Evolutionary conservation across 2,888 invertebrate genomes (phyloP), one percentile per base, ranked within the genome.

Genomic region (Amiota minor): DNA sequence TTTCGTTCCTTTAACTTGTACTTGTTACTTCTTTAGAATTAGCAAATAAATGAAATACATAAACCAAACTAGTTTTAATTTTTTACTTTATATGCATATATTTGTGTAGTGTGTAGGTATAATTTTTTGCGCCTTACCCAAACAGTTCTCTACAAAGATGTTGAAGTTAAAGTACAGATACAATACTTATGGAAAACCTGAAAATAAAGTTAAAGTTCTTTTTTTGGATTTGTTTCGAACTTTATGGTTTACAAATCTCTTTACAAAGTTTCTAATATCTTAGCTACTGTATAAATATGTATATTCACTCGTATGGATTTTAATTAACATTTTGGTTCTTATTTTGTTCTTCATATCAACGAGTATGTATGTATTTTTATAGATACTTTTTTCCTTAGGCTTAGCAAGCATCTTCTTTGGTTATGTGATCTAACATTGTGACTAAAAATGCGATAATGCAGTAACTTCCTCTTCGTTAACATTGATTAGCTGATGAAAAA

Each of bases 251-350:
- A 12, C 65, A 18, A 62, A 62, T 62, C 35, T 62, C n/a, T 45
- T 12, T 35, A 35, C 62, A 62, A n/a, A 35, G 35, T 35, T 35
- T 35, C 6, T 3, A 8, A 35, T 6, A 23, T 20, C 59, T 23
- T 12, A 49, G 72, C 72, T 71, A 74, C 74, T 80, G 72, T 76
- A 73, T 76, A 77, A 79, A 77, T 72, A 79, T 75, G n/a, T n/a
- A n/a, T n/a, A n/a, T n/a, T n/a, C n/a, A n/a, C n/a, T n/a, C n/a
- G n/a, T n/a, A n/a, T n/a, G n/a, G n/a, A n/a, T n/a, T n/a, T n/a
- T n/a, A 76, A 76, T 80, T 78, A 62, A 72, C 59, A 79, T 75
- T 76, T 67, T 73, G 64, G 2, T 14, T 69, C 55, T 75, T 18
- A 23, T 20, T 46, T 61, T 64, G 46, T 10, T 65, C 18, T 65